Evolutionary conservation across 2,113 vertebrate genomes (phyloP), one percentile per base, ranked within the genome.

Genomic region (Phycodurus eques): DNA sequence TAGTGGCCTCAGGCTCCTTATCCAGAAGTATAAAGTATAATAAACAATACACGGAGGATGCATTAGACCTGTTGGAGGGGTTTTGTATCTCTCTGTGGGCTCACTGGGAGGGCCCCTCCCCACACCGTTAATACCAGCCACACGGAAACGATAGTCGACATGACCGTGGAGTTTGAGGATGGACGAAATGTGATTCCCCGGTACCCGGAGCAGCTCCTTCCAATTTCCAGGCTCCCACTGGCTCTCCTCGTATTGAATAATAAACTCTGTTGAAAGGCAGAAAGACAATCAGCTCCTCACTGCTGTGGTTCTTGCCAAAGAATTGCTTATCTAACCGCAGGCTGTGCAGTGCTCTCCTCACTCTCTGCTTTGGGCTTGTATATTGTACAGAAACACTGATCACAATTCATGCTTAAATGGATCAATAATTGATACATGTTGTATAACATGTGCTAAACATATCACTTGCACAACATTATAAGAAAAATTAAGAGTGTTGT

Each of bases 211-310:
- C 51, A 96, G 80, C 87, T 95, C 94, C 56, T 93, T 94, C 98
- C 98, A 99, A 65, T 77, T 92, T 61, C 92, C 94, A 0, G 94
- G 94, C 71, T 96, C 94, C 87, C 92, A 93, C 67, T 73, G 90
- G 86, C 87, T 94, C 69, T 96, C 96, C 77, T 98, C 96, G 35
- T 94, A 98, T 83, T 98, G 94, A 7, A 99, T 88, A 31, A 98
- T 91, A 1, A 95, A 98, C 68, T 96, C 97, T 99, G 91, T 83
- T 49, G 79, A 83, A 63, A 79, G 70, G 75, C 54, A 80, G 60
- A 80, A 54, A 85, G 59, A 77, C 67, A 78, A 82, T 85, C 61
- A 86, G 31, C 49, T 71, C 70, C 72, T 73, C 64, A 61, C 47
- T 59, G 61, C 57, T 49, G 14, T 22, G 53, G 15, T 39, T 82